Percentiles rank a stretch among this genome's conserved stretches.
Conservation (phyloP, 2,113 vertebrate species). For the Melanerpes formicivorus region DNA sequence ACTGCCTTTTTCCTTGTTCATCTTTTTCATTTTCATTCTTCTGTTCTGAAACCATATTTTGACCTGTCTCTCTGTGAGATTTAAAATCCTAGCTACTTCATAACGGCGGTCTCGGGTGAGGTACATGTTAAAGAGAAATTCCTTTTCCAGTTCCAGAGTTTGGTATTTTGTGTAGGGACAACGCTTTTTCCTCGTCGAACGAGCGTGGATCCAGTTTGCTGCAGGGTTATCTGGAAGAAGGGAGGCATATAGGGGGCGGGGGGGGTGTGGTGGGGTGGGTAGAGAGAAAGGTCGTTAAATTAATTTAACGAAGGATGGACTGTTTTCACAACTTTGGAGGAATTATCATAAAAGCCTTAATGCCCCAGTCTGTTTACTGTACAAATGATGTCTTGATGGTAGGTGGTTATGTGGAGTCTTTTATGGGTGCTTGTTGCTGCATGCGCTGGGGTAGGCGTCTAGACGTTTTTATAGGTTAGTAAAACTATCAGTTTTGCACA, state of each 20-base stretch:
- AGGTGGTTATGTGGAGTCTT: conserved; percentile 83
- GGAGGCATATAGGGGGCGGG: conserved; percentile 49
- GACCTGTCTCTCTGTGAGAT: conserved; percentile 97
- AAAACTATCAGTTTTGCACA: conserved; percentile 99
- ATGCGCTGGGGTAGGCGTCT: conserved; percentile 86
- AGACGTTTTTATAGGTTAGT: conserved; percentile 99
- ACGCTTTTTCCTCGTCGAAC: conserved; percentile 96
- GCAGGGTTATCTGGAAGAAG: conserved; percentile 91
- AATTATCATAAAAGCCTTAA: conserved; percentile 83
- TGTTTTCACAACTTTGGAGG: conserved; percentile 77
- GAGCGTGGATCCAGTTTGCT: conserved; percentile 98
- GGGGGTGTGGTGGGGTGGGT: background rate
- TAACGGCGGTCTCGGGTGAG: conserved; percentile 95
- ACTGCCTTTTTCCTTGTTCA: conserved; percentile 92
- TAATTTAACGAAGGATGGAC: conserved; percentile 80
- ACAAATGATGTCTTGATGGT: conserved; percentile 77
- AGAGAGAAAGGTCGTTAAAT: conserved; percentile 74
- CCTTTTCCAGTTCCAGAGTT: conserved; percentile 98
- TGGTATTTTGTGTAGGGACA: conserved; percentile 99
- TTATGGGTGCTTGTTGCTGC: conserved; percentile 86
- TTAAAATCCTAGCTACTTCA: conserved; percentile 96
- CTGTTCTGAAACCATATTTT: conserved; percentile 99
- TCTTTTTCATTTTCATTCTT: conserved; percentile 99
- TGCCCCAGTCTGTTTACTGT: conserved; percentile 79
- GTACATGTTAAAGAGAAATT: conserved; percentile 99